Evolutionary conservation across 1,140 invertebrate genomes (phyloP).

Genomic region (Laodelphax striatellus): DNA sequence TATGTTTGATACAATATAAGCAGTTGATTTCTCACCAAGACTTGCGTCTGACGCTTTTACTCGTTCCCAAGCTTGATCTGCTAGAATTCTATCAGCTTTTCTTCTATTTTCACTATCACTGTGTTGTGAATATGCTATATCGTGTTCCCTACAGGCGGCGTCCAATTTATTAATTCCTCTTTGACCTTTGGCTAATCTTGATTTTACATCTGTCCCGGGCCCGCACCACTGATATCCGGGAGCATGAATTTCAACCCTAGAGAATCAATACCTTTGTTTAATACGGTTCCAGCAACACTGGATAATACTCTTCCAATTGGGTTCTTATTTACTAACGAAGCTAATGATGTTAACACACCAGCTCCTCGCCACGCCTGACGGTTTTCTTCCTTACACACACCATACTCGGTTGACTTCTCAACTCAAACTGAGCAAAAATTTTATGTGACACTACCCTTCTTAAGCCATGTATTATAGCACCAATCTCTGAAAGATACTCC

Average conservation of each 20-base stretch:
- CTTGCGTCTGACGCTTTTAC: conserved; percentile 29
- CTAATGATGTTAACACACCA: no score
- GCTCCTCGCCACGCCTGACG: no score
- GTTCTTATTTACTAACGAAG: no score
- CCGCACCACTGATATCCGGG: conserved; percentile 27
- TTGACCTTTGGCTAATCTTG: conserved; percentile 31
- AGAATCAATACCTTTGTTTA: neutral
- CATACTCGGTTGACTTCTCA: no score
- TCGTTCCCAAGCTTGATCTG: conserved; percentile 27
- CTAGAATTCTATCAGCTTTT: conserved; percentile 29
- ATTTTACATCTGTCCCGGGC: conserved; percentile 30
- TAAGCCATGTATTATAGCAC: no score
- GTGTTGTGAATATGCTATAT: conserved; percentile 29
- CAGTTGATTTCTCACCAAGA: conserved; percentile 27
- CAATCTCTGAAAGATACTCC: no score
- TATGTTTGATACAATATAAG: conserved; percentile 23
- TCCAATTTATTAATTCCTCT: conserved; percentile 32
- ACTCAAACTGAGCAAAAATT: no score
- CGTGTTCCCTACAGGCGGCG: conserved; percentile 31
- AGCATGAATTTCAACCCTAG: neutral
- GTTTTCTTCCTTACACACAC: no score
- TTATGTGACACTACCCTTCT: no score
- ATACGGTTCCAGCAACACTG: neutral
- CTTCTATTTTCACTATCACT: conserved; percentile 28
- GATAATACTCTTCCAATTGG: no score